Conservation (phyloP, 2,797 vertebrate species). For the Rhinogobio ventralis region DNA sequence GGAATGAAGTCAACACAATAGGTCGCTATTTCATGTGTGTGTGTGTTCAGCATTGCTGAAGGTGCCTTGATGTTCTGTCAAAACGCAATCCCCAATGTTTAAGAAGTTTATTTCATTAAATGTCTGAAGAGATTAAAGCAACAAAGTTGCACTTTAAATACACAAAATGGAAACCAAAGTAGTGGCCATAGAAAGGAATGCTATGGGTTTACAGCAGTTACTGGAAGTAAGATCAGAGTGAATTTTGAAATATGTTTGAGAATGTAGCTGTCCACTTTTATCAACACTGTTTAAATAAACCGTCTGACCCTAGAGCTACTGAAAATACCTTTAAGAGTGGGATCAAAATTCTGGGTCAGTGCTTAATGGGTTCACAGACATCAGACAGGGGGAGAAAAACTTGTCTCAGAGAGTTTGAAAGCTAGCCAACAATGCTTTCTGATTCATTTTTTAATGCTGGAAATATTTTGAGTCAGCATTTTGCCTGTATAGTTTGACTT, state of each 20-base stretch:
- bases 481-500: constrained; percentile 14
- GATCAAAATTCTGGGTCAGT: constrained; percentile 45
- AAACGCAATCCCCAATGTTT: neutral
- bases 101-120: constrained; percentile 24
- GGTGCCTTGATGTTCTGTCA: constrained; percentile 4
- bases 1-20: constrained; percentile 26
- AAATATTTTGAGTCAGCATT: constrained; percentile 23
- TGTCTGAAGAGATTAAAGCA: constrained; percentile 15
- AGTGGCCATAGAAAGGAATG: neutral
- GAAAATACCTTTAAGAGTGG: constrained; percentile 25
- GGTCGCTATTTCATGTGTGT: constrained; percentile 2
- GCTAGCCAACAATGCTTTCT: constrained; percentile 5
- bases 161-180: neutral
- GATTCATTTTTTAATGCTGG: constrained; percentile 7
- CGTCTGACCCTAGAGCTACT: constrained; percentile 10
- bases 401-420: constrained; percentile 11
- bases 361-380: constrained; percentile 33
- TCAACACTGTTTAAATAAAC: constrained; percentile 12
- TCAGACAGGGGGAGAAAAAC: neutral
- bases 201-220: neutral
- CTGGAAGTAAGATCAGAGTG: neutral
- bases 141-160: neutral
- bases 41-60: neutral
- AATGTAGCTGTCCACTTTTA: constrained; percentile 23
- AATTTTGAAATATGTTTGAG: constrained; percentile 17